Conservation (phyloP, 2,888 invertebrate genomes). For the Cactoblastis cactorum region DNA sequence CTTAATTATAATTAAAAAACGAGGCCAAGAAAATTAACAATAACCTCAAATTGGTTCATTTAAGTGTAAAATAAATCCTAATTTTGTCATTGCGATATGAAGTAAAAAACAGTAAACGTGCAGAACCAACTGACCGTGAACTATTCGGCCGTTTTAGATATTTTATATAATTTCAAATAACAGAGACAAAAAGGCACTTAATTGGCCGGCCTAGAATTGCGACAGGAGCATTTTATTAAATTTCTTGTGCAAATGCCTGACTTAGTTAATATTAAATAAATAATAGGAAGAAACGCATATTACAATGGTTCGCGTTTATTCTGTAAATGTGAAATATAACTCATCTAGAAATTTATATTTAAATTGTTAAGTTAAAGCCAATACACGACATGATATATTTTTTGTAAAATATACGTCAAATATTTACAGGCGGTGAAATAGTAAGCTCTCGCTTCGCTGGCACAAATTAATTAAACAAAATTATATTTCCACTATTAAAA, state of each 20-base stretch:
- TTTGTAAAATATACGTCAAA: no score
- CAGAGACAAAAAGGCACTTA: slow-evolving; percentile 2
- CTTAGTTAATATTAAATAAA: no score
- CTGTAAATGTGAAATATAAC: no score
- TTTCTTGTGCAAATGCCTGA: not conserved
- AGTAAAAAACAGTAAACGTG: slow-evolving; percentile 28
- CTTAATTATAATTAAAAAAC: slow-evolving; percentile 37
- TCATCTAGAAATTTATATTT: no score
- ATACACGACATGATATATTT: no score
- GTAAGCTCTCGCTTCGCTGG: no score
- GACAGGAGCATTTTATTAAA: not conserved
- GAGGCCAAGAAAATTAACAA: slow-evolving; percentile 43
- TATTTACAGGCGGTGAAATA: no score
- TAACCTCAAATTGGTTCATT: slow-evolving; percentile 43
- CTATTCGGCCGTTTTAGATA: slow-evolving; percentile 1
- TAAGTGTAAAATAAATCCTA: slow-evolving; percentile 45
- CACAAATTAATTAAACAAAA: no score
- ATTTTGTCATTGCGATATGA: slow-evolving; percentile 36
- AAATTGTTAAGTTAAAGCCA: no score
- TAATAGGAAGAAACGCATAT: no score
- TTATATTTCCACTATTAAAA: no score
- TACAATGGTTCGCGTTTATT: no score
- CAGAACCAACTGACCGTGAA: slow-evolving; percentile 26
- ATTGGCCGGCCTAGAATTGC: slow-evolving; percentile 2
- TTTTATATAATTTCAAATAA: slow-evolving; percentile 5